phyloP scores from a whole-genome alignment of 2,888 invertebrate species.

The Pyrrhosoma nymphula region DNA sequence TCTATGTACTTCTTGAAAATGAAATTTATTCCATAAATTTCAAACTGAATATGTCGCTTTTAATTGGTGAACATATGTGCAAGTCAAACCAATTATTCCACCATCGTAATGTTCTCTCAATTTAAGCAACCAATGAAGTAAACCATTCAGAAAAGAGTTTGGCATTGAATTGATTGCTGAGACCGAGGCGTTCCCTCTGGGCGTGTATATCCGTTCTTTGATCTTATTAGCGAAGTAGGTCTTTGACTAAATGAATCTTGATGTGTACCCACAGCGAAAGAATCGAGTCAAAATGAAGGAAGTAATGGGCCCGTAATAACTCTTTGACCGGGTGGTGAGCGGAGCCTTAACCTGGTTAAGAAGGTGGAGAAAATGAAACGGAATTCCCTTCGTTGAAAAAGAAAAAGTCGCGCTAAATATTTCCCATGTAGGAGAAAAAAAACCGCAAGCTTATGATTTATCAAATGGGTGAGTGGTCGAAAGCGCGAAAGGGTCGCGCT shows the following conservation, averaged over 20 bases:
- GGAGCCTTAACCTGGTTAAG: constrained; percentile 25
- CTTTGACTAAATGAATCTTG: neutral
- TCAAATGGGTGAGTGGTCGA: neutral
- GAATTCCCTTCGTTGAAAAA: neutral
- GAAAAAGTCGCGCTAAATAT: neutral
- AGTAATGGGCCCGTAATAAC: neutral
- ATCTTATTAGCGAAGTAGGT: neutral
- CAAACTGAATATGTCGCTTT: too few relatives aligned
- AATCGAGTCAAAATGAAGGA: constrained; percentile 4
- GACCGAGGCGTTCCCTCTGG: too few relatives aligned
- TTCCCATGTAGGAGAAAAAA: neutral
- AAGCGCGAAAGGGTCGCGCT: neutral
- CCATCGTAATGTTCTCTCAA: too few relatives aligned
- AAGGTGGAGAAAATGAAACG: neutral
- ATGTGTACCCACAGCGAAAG: neutral
- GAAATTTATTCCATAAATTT: too few relatives aligned
- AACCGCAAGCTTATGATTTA: neutral
- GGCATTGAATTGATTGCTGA: neutral
- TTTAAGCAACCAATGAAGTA: too few relatives aligned
- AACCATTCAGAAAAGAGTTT: neutral
- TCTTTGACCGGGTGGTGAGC: neutral
- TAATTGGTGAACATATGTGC: too few relatives aligned
- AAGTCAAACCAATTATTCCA: neutral
- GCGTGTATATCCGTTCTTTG: neutral
- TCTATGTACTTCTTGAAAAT: too few relatives aligned